Percentiles rank a stretch among this genome's conserved stretches.
Conservation (phyloP, 1,140 invertebrate species). For the Musca domestica region DNA sequence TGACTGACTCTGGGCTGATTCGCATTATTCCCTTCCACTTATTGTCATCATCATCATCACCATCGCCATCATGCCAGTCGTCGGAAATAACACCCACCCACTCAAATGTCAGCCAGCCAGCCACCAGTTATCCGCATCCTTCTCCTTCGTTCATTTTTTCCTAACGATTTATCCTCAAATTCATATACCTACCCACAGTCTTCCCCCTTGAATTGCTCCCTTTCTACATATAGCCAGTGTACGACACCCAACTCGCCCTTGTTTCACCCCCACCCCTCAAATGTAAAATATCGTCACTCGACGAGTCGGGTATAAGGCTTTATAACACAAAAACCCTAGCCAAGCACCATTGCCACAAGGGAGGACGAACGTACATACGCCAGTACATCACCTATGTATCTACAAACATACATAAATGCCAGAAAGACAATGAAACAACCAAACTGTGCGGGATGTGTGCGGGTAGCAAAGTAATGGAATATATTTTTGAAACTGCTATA, state of each 20-base stretch:
- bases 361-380: neutral
- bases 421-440: neutral
- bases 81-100: slow-evolving; percentile 13
- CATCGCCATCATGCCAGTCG: neutral
- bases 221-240: no score
- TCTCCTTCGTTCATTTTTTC: no score
- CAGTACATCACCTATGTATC: neutral
- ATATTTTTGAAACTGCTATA: neutral
- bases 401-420: neutral
- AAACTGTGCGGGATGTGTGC: neutral
- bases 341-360: slow-evolving; percentile 7
- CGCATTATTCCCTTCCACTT: neutral
- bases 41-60: neutral
- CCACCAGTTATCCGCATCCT: neutral
- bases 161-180: neutral
- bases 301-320: neutral
- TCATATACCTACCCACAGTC: neutral
- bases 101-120: slow-evolving; percentile 1
- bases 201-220: no score
- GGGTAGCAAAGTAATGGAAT: neutral
- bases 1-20: neutral
- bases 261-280: neutral
- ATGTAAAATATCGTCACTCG: slow-evolving; percentile 10
- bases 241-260: neutral
- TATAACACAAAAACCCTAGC: slow-evolving; percentile 5